Evolutionary conservation across 1,140 invertebrate species (phyloP), one percentile per base, ranked within the genome.

Genomic region (Neodiprion lecontei): DNA sequence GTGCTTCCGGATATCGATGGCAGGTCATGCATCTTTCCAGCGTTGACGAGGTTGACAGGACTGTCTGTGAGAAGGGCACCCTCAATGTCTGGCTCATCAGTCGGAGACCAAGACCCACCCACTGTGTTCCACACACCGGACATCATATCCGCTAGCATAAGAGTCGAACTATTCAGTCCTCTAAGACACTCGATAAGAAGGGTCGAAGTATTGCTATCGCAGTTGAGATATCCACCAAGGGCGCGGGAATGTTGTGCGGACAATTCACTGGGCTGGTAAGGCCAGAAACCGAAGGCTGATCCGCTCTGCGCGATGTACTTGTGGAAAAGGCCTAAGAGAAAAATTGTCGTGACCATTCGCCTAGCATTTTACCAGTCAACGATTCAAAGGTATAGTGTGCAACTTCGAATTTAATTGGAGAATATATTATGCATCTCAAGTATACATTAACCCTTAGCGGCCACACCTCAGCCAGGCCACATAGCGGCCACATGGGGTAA

Each of bases 211-310:
- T 66, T 72, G 5, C 71, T 77, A 8, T 74, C 68, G 48, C 78
- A 79, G 53, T 73, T 48, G 11, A 76, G 50, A 7, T 50, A 66
- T 9, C 73, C 21, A 5, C 72, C 78, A n/a, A 79, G 69, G 48
- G 12, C 47, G 21, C 11, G 66, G 23, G 78, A 69, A 48, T 74
- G 40, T n/a, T 72, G 66, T 50, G 67, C 73, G 72, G 72, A 72
- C 4, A 11, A 48, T 9, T 69, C 53, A 9, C 70, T 74, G 10
- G 73, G 67, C 17, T 23, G n/a, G 68, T 71, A 75, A 8, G 91
- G 91, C 92, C 90, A 93, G 40, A 88, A 87, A 71, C 87, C 88
- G 9, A 93, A 80, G 12, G 91, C 91, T n/a, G 91, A 91, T 14
- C 92, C 92, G 76, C 90, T 91, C 84, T 91, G 88, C 28, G 91